Evolutionary conservation across 1,140 invertebrate genomes (phyloP), one percentile per base, ranked within the genome.

Genomic region (Pseudomyrmex concolor): DNA sequence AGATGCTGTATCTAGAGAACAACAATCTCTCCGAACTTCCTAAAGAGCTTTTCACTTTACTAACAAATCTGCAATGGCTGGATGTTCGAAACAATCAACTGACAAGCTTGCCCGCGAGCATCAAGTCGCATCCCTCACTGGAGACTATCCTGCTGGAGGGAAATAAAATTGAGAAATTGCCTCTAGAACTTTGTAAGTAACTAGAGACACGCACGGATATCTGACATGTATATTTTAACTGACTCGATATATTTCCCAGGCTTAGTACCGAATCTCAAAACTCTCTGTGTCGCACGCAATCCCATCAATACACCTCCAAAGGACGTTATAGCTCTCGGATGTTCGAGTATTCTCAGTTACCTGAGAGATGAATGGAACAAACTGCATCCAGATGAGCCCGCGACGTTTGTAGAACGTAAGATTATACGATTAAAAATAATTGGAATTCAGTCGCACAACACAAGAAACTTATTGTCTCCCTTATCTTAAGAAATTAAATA

Each of bases 1-100:
- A 96, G 95, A 93, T 94, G 80, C 77, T 96, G 7, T 96, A 96
- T 87, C 89, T 96, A 48, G 95, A 95, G 86, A 94, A 95, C 66
- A 96, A 96, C 85, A 89, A 91, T 68, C 89, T 96, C 9, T 86
- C 57, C 63, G 84, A 90, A 71, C 73, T 96, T 57, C 94, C 95
- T 0, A 91, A 94, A 10, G 92, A 95, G 81, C 91, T 96, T 51
- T 96, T 96, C 86, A 85, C 83, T 15, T 87, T 83, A 22, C 90
- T 95, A 25, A 94, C 91, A 59, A 87, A 91, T 86, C 91, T 96
- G 1, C 94, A 94, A 89, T 96, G 95, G 94, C 85, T 96, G 0
- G 96, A 96, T 89, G 86, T 95, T 13, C 93, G 95, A 86, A 94
- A 95, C 85, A 96, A 96, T 89, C 70, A 93, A 71, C 85, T 96